Percentiles rank a stretch among this genome's conserved stretches.
phyloP scores from a whole-genome alignment of 2,888 invertebrate genomes.

The Perdita meconis region DNA sequence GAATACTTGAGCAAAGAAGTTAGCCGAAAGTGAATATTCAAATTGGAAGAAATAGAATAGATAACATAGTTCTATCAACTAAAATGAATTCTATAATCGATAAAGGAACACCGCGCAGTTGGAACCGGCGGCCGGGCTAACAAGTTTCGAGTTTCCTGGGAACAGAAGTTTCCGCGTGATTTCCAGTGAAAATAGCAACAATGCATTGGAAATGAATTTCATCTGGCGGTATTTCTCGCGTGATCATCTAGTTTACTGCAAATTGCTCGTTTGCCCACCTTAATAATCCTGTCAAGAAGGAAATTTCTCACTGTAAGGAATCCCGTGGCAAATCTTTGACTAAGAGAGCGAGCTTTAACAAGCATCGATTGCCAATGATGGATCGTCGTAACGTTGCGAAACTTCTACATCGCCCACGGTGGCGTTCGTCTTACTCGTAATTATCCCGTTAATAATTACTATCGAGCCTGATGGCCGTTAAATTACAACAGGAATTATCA shows the following conservation, averaged over 20 bases:
- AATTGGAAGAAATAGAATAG: too few relatives aligned
- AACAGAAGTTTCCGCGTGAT: not conserved
- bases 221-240: slow-evolving; percentile 2
- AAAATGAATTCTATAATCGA: too few relatives aligned
- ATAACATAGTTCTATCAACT: too few relatives aligned
- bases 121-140: too few relatives aligned
- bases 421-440: slow-evolving; percentile 25
- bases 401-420: slow-evolving; percentile 9
- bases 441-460: slow-evolving; percentile 49
- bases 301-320: not conserved
- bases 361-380: slow-evolving; percentile 6
- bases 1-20: too few relatives aligned
- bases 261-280: slow-evolving; percentile 25
- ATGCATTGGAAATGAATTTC: not conserved
- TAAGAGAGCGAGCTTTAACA: slow-evolving; percentile 6
- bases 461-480: slow-evolving; percentile 24
- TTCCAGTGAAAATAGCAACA: not conserved
- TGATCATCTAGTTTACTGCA: not conserved
- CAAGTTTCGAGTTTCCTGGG: not conserved
- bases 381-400: slow-evolving; percentile 19
- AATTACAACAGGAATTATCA: slow-evolving; percentile 57
- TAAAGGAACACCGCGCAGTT: too few relatives aligned
- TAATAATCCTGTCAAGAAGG: slow-evolving; percentile 41
- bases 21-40: too few relatives aligned
- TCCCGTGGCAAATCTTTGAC: not conserved